Evolutionary conservation across 2,113 vertebrate species (phyloP).

Genomic region (Motacilla alba): DNA sequence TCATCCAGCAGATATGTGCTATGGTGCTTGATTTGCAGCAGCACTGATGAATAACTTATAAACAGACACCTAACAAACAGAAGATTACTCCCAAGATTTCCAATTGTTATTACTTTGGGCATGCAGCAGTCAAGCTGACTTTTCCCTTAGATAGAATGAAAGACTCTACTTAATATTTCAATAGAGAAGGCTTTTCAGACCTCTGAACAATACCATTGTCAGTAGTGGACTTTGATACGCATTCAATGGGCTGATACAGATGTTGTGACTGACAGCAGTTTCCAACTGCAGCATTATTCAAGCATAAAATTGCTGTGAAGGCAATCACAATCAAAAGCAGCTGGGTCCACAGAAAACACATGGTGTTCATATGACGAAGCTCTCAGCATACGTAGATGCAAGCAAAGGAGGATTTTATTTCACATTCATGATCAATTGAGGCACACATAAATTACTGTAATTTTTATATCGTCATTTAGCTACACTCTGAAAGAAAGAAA

Average conservation of each 20-base stretch:
- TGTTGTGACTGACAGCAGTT: conserved; percentile 31
- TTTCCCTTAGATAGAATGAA: background rate
- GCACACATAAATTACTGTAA: conserved; percentile 18
- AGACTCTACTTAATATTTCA: background rate
- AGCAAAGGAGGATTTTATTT: conserved; percentile 17
- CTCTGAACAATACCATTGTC: background rate
- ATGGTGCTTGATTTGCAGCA: accelerated
- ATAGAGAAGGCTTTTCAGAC: background rate
- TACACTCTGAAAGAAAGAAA: conserved; percentile 33
- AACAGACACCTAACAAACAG: background rate
- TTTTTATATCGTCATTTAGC: conserved; percentile 10
- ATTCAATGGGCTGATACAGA: background rate
- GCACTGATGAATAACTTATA: background rate
- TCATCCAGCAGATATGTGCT: background rate
- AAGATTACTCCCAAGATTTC: background rate
- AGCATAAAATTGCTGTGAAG: conserved; percentile 41
- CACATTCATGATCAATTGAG: conserved; percentile 8
- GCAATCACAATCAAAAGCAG: conserved; percentile 33
- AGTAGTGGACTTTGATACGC: background rate
- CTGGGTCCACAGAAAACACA: conserved; percentile 22
- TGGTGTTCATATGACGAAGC: background rate
- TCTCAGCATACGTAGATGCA: background rate
- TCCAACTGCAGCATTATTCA: background rate
- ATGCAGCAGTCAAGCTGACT: background rate
- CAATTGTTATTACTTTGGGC: background rate